Conservation (phyloP, 2,113 vertebrate genomes). For the Deroptyus accipitrinus region DNA sequence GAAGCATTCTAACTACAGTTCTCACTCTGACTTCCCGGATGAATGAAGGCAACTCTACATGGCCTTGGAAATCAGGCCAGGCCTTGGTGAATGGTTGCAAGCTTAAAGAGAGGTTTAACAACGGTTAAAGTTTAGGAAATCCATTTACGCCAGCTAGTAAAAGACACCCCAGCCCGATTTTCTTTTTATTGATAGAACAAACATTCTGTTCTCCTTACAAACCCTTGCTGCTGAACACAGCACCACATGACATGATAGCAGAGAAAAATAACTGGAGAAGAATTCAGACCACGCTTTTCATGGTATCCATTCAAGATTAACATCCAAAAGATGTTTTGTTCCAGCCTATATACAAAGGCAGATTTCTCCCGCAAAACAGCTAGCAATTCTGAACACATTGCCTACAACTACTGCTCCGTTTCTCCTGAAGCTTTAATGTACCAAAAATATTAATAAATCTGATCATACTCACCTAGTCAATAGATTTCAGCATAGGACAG, state of each 20-base stretch:
- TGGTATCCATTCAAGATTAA: background rate
- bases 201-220: background rate
- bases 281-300: background rate
- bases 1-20: background rate
- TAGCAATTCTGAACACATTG: background rate
- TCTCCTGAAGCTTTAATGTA: background rate
- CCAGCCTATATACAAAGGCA: background rate
- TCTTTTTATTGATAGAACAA: background rate
- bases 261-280: background rate
- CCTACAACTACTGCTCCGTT: background rate
- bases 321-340: background rate
- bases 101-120: background rate
- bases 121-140: background rate
- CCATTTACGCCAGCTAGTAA: background rate
- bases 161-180: background rate
- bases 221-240: background rate
- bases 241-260: background rate
- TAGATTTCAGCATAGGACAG: background rate
- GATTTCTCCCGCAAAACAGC: background rate
- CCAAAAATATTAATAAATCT: background rate
- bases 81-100: background rate
- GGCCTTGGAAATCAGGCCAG: background rate
- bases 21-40: background rate
- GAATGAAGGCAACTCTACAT: background rate
- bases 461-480: constrained; percentile 64